Conservation (phyloP, 1,140 invertebrate species). For the Zophobas morio region DNA sequence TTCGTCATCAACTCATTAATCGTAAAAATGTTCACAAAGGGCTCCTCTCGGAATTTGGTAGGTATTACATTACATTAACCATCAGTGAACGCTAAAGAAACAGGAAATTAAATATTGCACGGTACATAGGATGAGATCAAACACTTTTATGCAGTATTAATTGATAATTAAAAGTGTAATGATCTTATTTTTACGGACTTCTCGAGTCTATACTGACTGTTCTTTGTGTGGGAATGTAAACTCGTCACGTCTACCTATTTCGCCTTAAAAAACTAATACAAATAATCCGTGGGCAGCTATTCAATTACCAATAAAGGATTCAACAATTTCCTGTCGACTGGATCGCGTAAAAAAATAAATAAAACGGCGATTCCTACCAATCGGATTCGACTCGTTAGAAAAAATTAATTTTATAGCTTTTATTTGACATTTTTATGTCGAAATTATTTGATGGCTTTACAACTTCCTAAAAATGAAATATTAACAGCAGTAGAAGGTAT, state of each 20-base stretch:
- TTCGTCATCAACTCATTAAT: conserved; percentile 30
- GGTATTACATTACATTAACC: conserved; percentile 30
- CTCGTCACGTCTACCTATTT: conserved; percentile 20
- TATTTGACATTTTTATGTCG: conserved; percentile 12
- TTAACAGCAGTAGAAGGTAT: conserved; percentile 21
- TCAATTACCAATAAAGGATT: conserved; percentile 27
- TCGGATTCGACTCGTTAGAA: background rate
- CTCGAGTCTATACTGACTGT: conserved; percentile 3
- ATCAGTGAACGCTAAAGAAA: conserved; percentile 22
- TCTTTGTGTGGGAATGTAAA: conserved; percentile 32
- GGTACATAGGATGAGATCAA: conserved; percentile 26
- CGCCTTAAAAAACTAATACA: conserved; percentile 21
- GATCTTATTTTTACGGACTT: conserved; percentile 25
- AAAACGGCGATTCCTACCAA: background rate
- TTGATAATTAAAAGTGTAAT: conserved; percentile 40
- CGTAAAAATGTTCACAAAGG: background rate
- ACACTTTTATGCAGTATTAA: conserved; percentile 37
- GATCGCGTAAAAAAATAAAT: conserved; percentile 8
- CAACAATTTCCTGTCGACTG: conserved; percentile 13
- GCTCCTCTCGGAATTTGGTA: conserved; percentile 16
- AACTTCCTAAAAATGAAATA: conserved; percentile 38
- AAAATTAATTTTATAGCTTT: conserved; percentile 5
- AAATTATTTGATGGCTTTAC: conserved; percentile 25
- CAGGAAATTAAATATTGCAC: conserved; percentile 36
- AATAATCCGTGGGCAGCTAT: conserved; percentile 22